Evolutionary conservation across 2,797 vertebrate genomes (phyloP), one percentile per base, ranked within the genome.

Genomic region (Sternarchorhynchus goeldii): DNA sequence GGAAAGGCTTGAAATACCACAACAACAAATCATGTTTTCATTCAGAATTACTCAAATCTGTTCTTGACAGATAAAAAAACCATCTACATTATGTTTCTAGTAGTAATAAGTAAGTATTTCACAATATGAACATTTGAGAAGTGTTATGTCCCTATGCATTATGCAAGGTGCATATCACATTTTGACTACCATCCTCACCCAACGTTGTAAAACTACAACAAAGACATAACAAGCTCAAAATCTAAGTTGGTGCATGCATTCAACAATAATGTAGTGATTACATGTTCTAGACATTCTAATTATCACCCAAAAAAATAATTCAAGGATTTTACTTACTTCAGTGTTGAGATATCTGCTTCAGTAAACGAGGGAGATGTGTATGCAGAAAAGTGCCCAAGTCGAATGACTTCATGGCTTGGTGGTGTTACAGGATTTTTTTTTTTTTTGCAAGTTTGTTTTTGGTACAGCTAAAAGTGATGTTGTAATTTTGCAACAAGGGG

Each of bases 181-280:
- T 67, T 67, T 45, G 65, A 67, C 36, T 20, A 67, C 65, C 65
- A 67, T 45, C 10, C 39, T 67, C 16, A 25, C 65, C 12, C 65
- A 67, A 67, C n/a, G 2, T 45, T 67, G 39, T 21, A 67, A 45
- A 67, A 67, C 16, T 39, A 39, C 34, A 65, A 39, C 63, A 41
- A 45, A 39, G 8, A 16, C 36, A 45, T 36, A 65, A 65, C 3
- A 25, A 25, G 25, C 25, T 25, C 25, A 25, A 25, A 25, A 25
- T 25, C 25, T 25, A 25, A 25, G 25, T 67, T 67, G n/a, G n/a
- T 67, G 7, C 41, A 68, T 17, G 36, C 12, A 41, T 21, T 50
- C 41, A 14, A 74, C 73, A 58, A 96, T 95, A 96, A 95, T 91
- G 90, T 90, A 8, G 5, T 59, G 5, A 90, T 92, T 93, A 94